A percentile compares a stretch with the other conserved stretches of the same genome.
phyloP scores from a whole-genome alignment of 2,113 vertebrate species.

The Speoplatyrhinus poulsoni region DNA sequence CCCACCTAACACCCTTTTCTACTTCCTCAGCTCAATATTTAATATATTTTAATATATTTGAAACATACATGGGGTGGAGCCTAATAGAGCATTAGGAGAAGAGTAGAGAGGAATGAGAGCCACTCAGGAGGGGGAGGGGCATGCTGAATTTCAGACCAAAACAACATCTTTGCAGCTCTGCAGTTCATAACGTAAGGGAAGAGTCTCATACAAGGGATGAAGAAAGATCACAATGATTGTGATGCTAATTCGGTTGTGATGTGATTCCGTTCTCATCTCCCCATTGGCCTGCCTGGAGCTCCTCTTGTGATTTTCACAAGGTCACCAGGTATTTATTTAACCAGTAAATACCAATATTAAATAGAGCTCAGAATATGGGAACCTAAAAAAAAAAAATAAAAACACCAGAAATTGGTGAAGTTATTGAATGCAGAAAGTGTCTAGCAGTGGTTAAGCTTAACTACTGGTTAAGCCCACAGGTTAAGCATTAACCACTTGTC shows the following conservation, averaged over 20 bases:
- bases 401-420: conserved; percentile 28
- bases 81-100: too few species aligned
- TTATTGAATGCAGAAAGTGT: conserved; percentile 46
- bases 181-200: too few species aligned
- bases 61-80: too few species aligned
- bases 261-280: not conserved
- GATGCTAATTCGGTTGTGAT: not conserved
- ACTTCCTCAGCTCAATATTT: too few species aligned
- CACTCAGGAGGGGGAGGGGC: too few species aligned
- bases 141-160: too few species aligned
- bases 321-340: conserved; percentile 25
- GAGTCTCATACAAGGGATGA: not conserved
- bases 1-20: too few species aligned
- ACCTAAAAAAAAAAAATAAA: not conserved
- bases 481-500: conserved; percentile 48
- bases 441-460: conserved; percentile 58
- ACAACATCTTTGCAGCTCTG: too few species aligned
- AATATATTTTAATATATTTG: too few species aligned
- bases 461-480: not conserved
- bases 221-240: not conserved
- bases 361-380: conserved; percentile 36
- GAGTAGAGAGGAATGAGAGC: too few species aligned
- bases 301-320: conserved; percentile 39
- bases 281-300: conserved; percentile 6
- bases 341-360: conserved; percentile 46